Conservation (phyloP, 2,888 invertebrate genomes). For the Thecocarcelia acutangulata region DNA sequence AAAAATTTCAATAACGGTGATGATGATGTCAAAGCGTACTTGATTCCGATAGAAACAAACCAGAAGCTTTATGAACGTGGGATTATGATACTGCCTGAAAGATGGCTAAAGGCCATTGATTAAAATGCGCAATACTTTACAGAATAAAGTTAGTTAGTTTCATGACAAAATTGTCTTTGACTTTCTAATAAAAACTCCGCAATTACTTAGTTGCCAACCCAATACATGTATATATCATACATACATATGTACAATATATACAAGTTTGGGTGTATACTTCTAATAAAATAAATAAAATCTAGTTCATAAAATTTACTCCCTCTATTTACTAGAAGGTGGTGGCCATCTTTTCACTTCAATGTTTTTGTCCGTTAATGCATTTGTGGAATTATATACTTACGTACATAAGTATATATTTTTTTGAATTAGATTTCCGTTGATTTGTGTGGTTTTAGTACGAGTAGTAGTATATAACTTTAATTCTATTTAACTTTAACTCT, state of each 20-base stretch:
- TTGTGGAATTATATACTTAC: background rate
- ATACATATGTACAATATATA: background rate
- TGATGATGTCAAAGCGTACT: too few relatives aligned
- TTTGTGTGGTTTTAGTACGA: conserved; percentile 16
- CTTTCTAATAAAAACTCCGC: too few relatives aligned
- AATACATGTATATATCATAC: background rate
- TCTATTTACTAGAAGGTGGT: conserved; percentile 14
- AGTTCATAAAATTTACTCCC: conserved; percentile 24
- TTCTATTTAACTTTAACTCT: background rate
- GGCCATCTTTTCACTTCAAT: background rate
- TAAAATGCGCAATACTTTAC: too few relatives aligned
- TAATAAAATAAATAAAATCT: conserved; percentile 16
- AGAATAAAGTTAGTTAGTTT: too few relatives aligned
- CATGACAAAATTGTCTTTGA: too few relatives aligned
- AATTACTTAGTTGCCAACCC: too few relatives aligned
- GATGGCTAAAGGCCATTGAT: too few relatives aligned
- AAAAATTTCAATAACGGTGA: too few relatives aligned
- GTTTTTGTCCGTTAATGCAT: background rate
- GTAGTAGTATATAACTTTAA: background rate
- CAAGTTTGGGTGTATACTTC: background rate
- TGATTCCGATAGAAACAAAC: too few relatives aligned
- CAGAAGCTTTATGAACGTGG: too few relatives aligned
- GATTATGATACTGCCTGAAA: too few relatives aligned
- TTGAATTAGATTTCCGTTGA: conserved; percentile 6
- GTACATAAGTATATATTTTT: too few relatives aligned